phyloP scores from a whole-genome alignment of 2,113 vertebrate genomes.

The Xenopus laevis region DNA sequence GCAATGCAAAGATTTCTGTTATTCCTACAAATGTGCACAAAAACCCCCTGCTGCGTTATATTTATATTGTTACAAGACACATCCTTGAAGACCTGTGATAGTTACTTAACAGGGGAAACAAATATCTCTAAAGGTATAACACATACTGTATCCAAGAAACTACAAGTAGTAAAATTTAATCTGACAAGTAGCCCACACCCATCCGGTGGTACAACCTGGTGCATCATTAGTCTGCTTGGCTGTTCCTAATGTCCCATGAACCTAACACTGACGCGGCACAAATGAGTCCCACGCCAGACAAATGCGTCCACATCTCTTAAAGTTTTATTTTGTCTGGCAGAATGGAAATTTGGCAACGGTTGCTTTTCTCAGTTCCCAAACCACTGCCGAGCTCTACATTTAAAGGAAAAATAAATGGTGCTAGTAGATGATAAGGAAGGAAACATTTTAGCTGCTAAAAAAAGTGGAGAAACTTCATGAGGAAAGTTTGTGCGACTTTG shows the following conservation, averaged over 20 bases:
- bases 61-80: too few relatives aligned
- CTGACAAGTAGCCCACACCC: conserved; percentile 35
- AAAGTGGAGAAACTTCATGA: too few relatives aligned
- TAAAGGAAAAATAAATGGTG: conserved; percentile 52
- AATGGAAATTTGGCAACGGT: conserved; percentile 61
- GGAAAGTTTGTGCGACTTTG: too few relatives aligned
- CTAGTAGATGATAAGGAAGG: conserved; percentile 54
- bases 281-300: conserved; percentile 56
- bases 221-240: conserved; percentile 45
- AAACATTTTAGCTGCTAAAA: conserved; percentile 59
- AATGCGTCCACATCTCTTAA: conserved; percentile 57
- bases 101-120: background rate
- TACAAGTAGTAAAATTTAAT: conserved; percentile 41
- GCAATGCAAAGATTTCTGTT: too few relatives aligned
- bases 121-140: conserved; percentile 18
- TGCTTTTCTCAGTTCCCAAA: conserved; percentile 58
- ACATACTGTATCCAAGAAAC: conserved; percentile 10
- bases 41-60: too few relatives aligned
- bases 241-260: conserved; percentile 56
- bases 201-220: conserved; percentile 51
- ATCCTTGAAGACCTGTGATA: background rate
- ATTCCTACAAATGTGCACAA: too few relatives aligned
- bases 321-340: conserved; percentile 65
- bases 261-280: conserved; percentile 56
- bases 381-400: conserved; percentile 55